Conservation (phyloP, 2,888 invertebrate species). For the Meiosimyza platycephala region DNA sequence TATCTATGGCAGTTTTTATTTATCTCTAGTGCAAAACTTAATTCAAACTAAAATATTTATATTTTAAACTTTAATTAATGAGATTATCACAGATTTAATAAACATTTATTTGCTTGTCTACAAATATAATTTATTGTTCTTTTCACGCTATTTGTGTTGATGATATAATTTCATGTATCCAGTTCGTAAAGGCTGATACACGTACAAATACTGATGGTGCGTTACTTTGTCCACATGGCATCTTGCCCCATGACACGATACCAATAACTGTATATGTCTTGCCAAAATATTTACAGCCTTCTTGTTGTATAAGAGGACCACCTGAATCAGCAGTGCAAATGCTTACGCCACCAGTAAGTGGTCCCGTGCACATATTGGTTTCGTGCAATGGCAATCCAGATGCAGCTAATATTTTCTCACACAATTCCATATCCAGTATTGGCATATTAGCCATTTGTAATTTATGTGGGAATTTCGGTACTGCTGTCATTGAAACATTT, state of each 20-base stretch:
- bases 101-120: not conserved
- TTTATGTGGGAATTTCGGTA: slow-evolving; percentile 59
- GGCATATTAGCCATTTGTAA: slow-evolving; percentile 62
- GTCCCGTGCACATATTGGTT: slow-evolving; percentile 65
- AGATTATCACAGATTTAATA: slow-evolving; percentile 17
- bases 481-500: slow-evolving; percentile 62
- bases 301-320: slow-evolving; percentile 62
- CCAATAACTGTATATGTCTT: slow-evolving; percentile 63
- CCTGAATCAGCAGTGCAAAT: slow-evolving; percentile 65
- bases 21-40: too few species aligned
- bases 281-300: slow-evolving; percentile 52
- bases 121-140: not conserved
- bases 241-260: slow-evolving; percentile 69
- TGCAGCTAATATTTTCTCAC: slow-evolving; percentile 59
- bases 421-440: slow-evolving; percentile 57
- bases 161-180: slow-evolving; percentile 60
- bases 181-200: slow-evolving; percentile 67
- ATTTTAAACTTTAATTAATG: slow-evolving; percentile 19
- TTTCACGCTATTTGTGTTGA: slow-evolving; percentile 52
- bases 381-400: slow-evolving; percentile 59
- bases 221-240: slow-evolving; percentile 67
- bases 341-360: slow-evolving; percentile 62
- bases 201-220: slow-evolving; percentile 69
- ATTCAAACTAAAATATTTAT: not conserved
- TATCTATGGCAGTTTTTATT: too few species aligned